phyloP scores from a whole-genome alignment of 2,888 invertebrate species.

The Acleris literana region DNA sequence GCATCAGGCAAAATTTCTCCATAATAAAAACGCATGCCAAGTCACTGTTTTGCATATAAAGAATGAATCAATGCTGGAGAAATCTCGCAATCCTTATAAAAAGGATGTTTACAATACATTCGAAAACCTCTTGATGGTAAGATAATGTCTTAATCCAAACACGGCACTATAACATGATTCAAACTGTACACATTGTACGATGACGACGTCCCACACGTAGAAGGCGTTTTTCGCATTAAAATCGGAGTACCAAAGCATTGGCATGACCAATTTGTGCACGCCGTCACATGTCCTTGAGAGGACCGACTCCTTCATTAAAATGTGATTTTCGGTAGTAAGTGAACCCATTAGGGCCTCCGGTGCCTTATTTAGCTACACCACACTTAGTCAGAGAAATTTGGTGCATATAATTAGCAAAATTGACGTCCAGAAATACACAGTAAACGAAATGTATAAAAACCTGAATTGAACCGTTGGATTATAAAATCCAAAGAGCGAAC shows the following conservation, averaged over 20 bases:
- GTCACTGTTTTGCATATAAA: conserved; percentile 65
- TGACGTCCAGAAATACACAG: conserved; percentile 6
- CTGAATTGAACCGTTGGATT: no score
- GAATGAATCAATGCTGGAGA: conserved; percentile 53
- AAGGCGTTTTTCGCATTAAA: conserved; percentile 18
- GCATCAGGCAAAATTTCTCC: conserved; percentile 49
- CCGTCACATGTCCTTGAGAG: conserved; percentile 26
- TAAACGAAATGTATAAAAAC: no score
- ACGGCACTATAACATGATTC: not conserved
- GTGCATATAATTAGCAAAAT: conserved; percentile 19
- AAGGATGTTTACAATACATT: not conserved
- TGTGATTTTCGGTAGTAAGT: conserved; percentile 24
- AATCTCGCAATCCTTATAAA: conserved; percentile 48
- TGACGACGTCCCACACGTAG: not conserved
- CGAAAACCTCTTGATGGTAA: no score
- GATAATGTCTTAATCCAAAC: no score
- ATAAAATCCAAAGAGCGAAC: no score
- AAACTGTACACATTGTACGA: not conserved
- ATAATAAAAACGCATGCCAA: conserved; percentile 56
- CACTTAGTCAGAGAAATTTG: conserved; percentile 20
- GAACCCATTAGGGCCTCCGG: conserved; percentile 34
- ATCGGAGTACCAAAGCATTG: conserved; percentile 10
- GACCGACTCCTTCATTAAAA: conserved; percentile 24
- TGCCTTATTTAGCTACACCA: conserved; percentile 25
- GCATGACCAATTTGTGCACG: conserved; percentile 22